A percentile compares a stretch with the other conserved stretches of the same genome.
Conservation (phyloP, 2,113 vertebrate species). For the Zootoca vivipara region DNA sequence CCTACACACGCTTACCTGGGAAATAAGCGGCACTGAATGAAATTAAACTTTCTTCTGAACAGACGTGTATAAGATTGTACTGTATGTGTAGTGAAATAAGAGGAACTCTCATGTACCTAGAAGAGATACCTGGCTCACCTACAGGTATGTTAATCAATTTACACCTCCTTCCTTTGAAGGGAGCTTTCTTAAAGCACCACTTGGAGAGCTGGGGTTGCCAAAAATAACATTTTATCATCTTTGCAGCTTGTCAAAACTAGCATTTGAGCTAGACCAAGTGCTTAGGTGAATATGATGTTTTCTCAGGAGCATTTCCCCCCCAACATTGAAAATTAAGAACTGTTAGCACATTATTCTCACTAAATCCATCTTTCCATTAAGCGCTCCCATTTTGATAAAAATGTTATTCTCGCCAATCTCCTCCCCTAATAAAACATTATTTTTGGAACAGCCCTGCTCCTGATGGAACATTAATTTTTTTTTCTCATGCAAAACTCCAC, state of each 20-base stretch:
- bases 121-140: conserved; percentile 65
- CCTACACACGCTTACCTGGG: not conserved
- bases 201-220: conserved; percentile 52
- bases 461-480: conserved; percentile 54
- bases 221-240: conserved; percentile 75
- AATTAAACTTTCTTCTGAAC: not conserved
- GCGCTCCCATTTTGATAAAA: conserved; percentile 54
- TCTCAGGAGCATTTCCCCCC: conserved; percentile 60
- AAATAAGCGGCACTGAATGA: not conserved
- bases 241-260: conserved; percentile 73
- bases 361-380: conserved; percentile 46
- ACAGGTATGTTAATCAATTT: conserved; percentile 72
- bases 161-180: conserved; percentile 68
- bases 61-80: not conserved
- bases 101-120: conserved; percentile 46
- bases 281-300: conserved; percentile 68
- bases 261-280: conserved; percentile 55
- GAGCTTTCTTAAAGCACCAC: conserved; percentile 59
- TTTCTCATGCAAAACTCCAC: conserved; percentile 48
- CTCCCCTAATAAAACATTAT: conserved; percentile 58
- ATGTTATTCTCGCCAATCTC: conserved; percentile 50
- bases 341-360: conserved; percentile 63
- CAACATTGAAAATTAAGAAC: conserved; percentile 57
- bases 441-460: conserved; percentile 58
- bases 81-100: not conserved